phyloP scores from a whole-genome alignment of 2,888 invertebrate species.

The Watsonalla binaria region DNA sequence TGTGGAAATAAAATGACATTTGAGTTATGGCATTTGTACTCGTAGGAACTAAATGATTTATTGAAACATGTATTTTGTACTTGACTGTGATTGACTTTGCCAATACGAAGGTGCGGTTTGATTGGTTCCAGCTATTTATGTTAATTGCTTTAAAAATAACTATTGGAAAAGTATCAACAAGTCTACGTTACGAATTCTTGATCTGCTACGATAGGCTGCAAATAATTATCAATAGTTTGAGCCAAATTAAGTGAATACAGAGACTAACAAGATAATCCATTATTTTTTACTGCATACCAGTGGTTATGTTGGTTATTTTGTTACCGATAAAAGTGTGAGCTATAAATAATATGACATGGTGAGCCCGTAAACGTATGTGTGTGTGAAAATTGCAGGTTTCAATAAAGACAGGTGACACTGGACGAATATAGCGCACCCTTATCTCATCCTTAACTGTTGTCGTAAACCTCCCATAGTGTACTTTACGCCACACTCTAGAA shows the following conservation, averaged over 20 bases:
- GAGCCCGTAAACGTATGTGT: too few species aligned
- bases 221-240: too few species aligned
- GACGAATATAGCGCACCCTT: constrained; percentile 48
- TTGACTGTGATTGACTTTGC: neutral
- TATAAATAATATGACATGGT: too few species aligned
- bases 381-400: constrained; percentile 53
- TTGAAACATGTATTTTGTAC: constrained; percentile 28
- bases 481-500: constrained; percentile 28
- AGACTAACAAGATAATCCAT: too few species aligned
- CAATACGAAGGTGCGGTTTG: neutral
- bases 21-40: constrained; percentile 39
- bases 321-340: too few species aligned
- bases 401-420: constrained; percentile 57
- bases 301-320: too few species aligned
- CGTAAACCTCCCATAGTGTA: constrained; percentile 26
- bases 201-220: too few species aligned
- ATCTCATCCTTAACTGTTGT: constrained; percentile 25
- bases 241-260: too few species aligned
- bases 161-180: too few species aligned
- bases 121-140: neutral
- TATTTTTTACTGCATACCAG: too few species aligned
- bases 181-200: too few species aligned
- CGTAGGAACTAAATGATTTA: constrained; percentile 50
- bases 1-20: constrained; percentile 53
- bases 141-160: too few species aligned